Evolutionary conservation across 2,113 vertebrate species (phyloP), one percentile per base, ranked within the genome.

Genomic region (Brachypteracias leptosomus): DNA sequence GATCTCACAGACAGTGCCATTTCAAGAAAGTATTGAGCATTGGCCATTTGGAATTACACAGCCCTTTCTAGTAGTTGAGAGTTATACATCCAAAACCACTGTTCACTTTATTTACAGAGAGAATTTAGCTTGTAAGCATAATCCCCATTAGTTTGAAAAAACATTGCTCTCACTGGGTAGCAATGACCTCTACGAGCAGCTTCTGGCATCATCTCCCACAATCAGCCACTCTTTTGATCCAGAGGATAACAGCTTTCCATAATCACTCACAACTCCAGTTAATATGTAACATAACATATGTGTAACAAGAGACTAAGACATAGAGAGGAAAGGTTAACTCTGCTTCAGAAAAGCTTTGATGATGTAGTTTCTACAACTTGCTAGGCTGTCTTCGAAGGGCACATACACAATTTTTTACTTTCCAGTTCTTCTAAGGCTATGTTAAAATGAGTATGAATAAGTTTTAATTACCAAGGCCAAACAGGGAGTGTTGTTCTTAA

Each of bases 271-370:
- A 87, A 58, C 70, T 65, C 38, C 86, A 42, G 72, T 88, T 95
- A 90, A 87, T 89, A 85, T 82, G 55, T 90, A 95, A 90, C 54
- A 31, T 68, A 90, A 54, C 61, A 46, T 75, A n/a, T 77, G 74
- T 51, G 52, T 68, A 95, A 88, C 63, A 63, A 92, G 40, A 78
- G 67, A 82, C 38, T 67, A 63, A 84, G 46, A 35, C 52, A 38
- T 59, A 78, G 84, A 95, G 62, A 65, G 19, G 85, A 95, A 88
- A 93, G 62, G 66, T 55, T 82, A 70, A 13, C 29, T 80, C 46
- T 77, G n/a, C 73, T 82, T 88, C 51, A 78, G 65, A 57, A 88
- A 74, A 85, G 40, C 40, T 91, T 91, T 87, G 58, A 49, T 90
- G 58, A 54, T 68, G 40, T 33, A 71, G 44, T 91, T 94, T 90